Evolutionary conservation across 2,888 invertebrate genomes (phyloP).

Genomic region (Cistogaster globosa): DNA sequence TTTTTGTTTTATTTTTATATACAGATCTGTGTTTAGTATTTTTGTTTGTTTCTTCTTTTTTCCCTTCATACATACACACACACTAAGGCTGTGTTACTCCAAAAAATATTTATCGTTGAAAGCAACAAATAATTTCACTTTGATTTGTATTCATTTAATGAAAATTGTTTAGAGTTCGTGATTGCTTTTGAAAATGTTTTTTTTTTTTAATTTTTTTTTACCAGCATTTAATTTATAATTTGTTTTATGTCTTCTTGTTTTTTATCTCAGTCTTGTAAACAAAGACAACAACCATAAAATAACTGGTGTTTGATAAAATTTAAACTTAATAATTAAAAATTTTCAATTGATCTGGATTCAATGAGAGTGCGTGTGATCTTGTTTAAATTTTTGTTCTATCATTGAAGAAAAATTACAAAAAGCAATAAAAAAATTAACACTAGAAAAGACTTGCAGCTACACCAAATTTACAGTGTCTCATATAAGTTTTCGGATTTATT

Average conservation of each 20-base stretch:
- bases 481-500: not conserved
- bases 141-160: slow-evolving; percentile 59
- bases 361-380: slow-evolving; percentile 43
- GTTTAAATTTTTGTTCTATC: slow-evolving; percentile 21
- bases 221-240: slow-evolving; percentile 32
- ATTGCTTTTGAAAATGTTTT: not conserved
- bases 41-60: not conserved
- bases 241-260: not conserved
- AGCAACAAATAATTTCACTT: slow-evolving; percentile 52
- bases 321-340: slow-evolving; percentile 31
- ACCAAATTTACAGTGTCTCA: not conserved
- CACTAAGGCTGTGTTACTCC: no score
- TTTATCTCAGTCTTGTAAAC: slow-evolving; percentile 15
- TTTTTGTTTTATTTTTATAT: slow-evolving; percentile 21
- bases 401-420: not conserved
- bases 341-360: slow-evolving; percentile 38
- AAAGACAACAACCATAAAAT: slow-evolving; percentile 2
- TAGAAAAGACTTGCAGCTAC: not conserved
- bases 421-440: not conserved
- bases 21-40: not conserved
- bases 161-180: slow-evolving; percentile 19
- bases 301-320: slow-evolving; percentile 22
- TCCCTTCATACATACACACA: not conserved
- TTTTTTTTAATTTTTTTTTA: slow-evolving; percentile 6
- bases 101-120: not conserved